Conservation (phyloP, 2,113 vertebrate species). For the Paradoxurus hermaphroditus region DNA sequence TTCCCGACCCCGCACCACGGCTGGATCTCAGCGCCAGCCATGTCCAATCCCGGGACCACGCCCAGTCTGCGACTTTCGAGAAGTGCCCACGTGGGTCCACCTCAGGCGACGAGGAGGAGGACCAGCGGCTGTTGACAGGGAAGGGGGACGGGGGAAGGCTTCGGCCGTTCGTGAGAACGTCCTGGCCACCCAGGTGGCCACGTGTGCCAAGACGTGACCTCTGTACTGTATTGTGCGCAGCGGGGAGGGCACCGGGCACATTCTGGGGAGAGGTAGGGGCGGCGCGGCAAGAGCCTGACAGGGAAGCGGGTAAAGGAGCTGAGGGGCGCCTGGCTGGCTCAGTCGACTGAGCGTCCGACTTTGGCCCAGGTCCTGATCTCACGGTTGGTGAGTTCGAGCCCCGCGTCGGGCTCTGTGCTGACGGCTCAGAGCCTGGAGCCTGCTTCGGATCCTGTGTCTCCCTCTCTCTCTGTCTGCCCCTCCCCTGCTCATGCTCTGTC, state of each 20-base stretch:
- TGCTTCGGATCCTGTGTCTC: too few relatives aligned
- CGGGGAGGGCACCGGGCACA: background rate
- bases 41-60: background rate
- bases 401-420: too few relatives aligned
- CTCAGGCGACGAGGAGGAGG: background rate
- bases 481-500: too few relatives aligned
- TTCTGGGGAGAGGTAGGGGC: background rate
- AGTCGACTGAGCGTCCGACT: too few relatives aligned
- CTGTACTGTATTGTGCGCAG: too few relatives aligned
- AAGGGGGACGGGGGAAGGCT: background rate
- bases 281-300: background rate
- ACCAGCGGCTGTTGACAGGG: background rate
- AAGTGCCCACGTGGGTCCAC: background rate
- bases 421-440: too few relatives aligned
- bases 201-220: background rate
- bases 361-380: too few relatives aligned
- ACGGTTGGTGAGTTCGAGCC: too few relatives aligned
- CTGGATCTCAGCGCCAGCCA: background rate
- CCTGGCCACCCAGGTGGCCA: background rate
- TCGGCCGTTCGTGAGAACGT: background rate
- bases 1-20: fast-evolving
- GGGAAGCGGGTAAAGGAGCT: background rate
- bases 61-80: too few relatives aligned
- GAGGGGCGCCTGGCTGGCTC: too few relatives aligned
- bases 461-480: too few relatives aligned